Evolutionary conservation across 2,797 vertebrate genomes (phyloP).

Genomic region (Eptatretus atami): DNA sequence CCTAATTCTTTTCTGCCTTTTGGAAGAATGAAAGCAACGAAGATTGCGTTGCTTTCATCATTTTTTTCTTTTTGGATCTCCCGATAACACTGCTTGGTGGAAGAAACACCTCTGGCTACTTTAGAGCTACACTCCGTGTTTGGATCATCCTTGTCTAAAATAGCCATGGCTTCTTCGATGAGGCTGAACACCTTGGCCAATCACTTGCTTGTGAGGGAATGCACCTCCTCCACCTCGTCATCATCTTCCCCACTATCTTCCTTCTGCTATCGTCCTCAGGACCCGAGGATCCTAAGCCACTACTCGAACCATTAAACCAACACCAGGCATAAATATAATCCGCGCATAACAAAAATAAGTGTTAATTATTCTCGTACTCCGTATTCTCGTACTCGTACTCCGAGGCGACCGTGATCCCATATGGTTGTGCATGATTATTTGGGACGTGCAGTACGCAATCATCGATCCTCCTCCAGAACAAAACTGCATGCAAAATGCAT

Average conservation of each 20-base stretch:
- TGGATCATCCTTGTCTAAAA: background rate
- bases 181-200: background rate
- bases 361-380: too few species aligned
- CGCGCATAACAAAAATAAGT: too few species aligned
- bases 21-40: background rate
- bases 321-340: too few species aligned
- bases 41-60: slow-evolving; percentile 2
- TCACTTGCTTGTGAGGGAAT: slow-evolving; percentile 4
- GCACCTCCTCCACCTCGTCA: background rate
- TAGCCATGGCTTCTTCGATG: background rate
- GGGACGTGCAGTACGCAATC: too few species aligned
- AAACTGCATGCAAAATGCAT: too few species aligned
- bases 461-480: too few species aligned
- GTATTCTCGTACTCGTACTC: too few species aligned
- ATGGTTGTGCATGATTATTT: too few species aligned
- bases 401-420: too few species aligned
- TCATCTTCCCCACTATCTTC: background rate
- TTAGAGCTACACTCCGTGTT: background rate
- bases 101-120: background rate
- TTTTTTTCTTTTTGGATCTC: background rate
- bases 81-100: background rate
- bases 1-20: background rate
- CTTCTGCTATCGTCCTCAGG: background rate
- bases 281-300: too few species aligned
- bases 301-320: too few species aligned